These are phyloP conservation scores for Albula goreensis DNA, from an alignment of 2,113 vertebrate species.

Conservation along the genomic window DNA sequence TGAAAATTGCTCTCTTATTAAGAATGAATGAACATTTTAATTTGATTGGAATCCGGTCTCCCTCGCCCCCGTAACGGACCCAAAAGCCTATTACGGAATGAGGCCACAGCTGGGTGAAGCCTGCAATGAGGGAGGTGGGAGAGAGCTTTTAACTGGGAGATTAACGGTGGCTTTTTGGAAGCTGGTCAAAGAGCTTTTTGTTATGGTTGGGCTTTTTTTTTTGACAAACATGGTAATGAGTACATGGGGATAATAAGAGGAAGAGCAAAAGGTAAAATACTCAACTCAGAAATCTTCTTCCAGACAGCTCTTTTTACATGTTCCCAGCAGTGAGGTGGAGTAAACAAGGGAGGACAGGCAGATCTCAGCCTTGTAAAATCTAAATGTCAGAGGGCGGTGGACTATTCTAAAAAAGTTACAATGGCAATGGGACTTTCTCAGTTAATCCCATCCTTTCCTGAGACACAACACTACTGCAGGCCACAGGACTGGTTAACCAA, in stretches of 20 bases:
- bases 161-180: conserved; percentile 10
- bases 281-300: not conserved
- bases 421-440: too few species aligned
- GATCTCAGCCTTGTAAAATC: not conserved
- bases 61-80: not conserved
- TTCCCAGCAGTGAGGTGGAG: not conserved
- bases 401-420: too few species aligned
- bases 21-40: conserved; percentile 16
- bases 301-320: not conserved
- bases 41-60: conserved; percentile 10
- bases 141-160: conserved; percentile 24
- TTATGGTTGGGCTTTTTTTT: not conserved
- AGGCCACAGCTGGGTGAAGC: conserved; percentile 27
- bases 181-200: not conserved
- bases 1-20: not conserved
- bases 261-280: not conserved
- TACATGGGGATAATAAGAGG: not conserved
- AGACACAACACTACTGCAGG: too few species aligned
- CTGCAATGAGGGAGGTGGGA: not conserved
- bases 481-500: not conserved
- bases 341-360: not conserved
- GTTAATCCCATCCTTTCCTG: too few species aligned
- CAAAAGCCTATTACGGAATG: conserved; percentile 18
- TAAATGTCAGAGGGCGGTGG: too few species aligned
- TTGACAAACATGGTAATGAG: not conserved